phyloP scores from a whole-genome alignment of 2,888 invertebrate genomes.

The Ypsolopha scabrella region DNA sequence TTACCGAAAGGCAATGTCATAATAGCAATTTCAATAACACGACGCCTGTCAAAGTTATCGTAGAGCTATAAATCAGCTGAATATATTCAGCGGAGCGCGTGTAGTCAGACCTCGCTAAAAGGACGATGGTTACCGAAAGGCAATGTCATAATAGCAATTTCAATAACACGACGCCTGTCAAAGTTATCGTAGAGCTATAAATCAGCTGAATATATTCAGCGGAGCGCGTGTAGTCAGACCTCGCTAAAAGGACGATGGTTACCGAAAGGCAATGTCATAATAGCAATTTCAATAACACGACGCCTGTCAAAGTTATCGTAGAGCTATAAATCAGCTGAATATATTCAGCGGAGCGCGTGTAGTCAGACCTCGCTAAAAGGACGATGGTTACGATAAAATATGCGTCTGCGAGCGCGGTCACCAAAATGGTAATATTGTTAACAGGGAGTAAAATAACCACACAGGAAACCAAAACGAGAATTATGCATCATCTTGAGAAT shows the following conservation, averaged over 20 bases:
- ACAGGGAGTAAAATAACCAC: constrained; percentile 60
- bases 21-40: constrained; percentile 3
- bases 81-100: constrained; percentile 23
- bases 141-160: constrained; percentile 2
- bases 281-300: no score
- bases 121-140: constrained; percentile 16
- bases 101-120: constrained; percentile 23
- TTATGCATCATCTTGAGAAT: constrained; percentile 64
- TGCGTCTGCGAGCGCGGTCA: constrained; percentile 50
- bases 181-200: constrained; percentile 30
- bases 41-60: constrained; percentile 15
- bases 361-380: constrained; percentile 23
- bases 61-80: constrained; percentile 40
- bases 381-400: constrained; percentile 43
- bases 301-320: constrained; percentile 18
- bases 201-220: constrained; percentile 30
- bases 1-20: constrained; percentile 4
- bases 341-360: constrained; percentile 25
- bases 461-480: constrained; percentile 57
- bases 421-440: constrained; percentile 66
- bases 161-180: constrained; percentile 10
- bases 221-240: constrained; percentile 24
- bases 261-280: no score
- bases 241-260: constrained; percentile 23
- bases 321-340: constrained; percentile 38